Evolutionary conservation across 2,888 invertebrate species (phyloP).

Genomic region (Holacanthella duospinosa): DNA sequence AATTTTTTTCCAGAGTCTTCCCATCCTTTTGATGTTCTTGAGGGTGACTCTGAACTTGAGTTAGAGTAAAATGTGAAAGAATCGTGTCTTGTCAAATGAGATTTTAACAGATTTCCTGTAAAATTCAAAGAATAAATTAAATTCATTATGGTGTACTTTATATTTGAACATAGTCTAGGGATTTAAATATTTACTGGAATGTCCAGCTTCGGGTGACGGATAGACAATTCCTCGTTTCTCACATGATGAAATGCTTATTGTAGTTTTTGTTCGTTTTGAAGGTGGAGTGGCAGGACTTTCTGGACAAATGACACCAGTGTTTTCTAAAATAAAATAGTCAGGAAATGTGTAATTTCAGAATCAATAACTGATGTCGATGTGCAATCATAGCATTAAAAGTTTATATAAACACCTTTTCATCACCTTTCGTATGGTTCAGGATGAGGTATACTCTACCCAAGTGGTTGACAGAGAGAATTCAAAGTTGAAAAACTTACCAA

Average conservation of each 20-base stretch:
- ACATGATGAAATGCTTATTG: not conserved
- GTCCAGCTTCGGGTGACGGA: not conserved
- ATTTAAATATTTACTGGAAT: not conserved
- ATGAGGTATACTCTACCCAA: too few species aligned
- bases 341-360: too few species aligned
- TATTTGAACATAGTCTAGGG: too few species aligned
- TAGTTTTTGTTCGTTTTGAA: not conserved
- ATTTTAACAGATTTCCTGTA: not conserved
- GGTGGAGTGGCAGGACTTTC: not conserved
- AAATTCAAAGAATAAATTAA: too few species aligned
- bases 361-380: too few species aligned
- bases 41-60: not conserved
- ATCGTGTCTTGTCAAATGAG: not conserved
- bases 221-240: not conserved
- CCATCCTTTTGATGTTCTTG: not conserved
- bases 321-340: too few species aligned
- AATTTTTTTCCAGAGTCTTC: not conserved
- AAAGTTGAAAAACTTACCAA: not conserved
- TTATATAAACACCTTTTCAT: too few species aligned
- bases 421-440: too few species aligned
- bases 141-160: too few species aligned
- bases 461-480: not conserved
- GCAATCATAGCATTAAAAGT: too few species aligned
- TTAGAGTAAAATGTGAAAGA: not conserved
- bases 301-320: not conserved